Evolutionary conservation across 1,140 invertebrate genomes (phyloP), one percentile per base, ranked within the genome.

Genomic region (Leguminivora glycinivorella): DNA sequence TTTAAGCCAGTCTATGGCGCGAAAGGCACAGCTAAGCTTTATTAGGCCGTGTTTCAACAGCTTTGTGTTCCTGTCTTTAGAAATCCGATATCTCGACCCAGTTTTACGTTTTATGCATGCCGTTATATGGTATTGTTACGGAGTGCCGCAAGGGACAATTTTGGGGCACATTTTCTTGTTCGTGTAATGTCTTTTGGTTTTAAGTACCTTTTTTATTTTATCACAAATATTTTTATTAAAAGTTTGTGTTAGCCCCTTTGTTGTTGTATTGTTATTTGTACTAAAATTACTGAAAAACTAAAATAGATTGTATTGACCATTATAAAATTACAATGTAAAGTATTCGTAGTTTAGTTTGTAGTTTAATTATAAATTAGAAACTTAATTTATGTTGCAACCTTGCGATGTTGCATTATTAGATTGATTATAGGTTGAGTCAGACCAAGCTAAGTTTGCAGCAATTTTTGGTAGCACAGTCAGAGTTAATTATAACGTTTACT

Each of bases 11-110:
- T 63, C 26, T 34, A 31, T 17, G 26, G 58, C 58, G 2, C 56
- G 26, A 63, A 34, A 17, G 26, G 58, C 58, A 29, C 25, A 63
- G 29, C 26, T 63, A 63, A 63, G 58, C 26, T 63, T 63, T 63
- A 63, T 63, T 63, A 63, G 25, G 19, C 17, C 58, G 25, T 9
- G 58, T 26, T 63, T 63, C 25, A 31, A 63, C 25, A 17, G 25
- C 26, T 31, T 22, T 52, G 47, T 52, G 47, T 52, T 52, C 25
- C 26, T 34, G 24, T 29, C 25, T 63, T 29, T 29, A 29, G 58
- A 63, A 29, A 63, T 63, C 26, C 58, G 58, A 63, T 63, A 63
- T 29, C 26, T 31, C 25, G 58, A 29, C 25, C 25, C 14, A 60
- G 56, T 29, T 60, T 52, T 60, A 25, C 10, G 25, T 60, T 60